Percentiles rank a stretch among this genome's conserved stretches.
Evolutionary conservation across 2,797 vertebrate species (phyloP).

Genomic region (Pantherophis vulpinus): DNA sequence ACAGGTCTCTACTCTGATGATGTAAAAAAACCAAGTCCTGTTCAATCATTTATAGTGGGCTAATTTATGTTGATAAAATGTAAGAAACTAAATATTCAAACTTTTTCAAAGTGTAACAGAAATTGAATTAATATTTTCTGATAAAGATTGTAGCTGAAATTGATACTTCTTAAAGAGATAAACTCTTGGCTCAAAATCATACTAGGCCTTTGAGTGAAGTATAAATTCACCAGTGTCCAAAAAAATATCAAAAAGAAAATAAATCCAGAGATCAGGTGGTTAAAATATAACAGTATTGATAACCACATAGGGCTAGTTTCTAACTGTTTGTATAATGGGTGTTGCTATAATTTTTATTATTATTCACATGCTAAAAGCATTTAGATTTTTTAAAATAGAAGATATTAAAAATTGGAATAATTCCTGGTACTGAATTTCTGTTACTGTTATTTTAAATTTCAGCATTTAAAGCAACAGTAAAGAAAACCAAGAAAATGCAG

Average conservation of each 20-base stretch:
- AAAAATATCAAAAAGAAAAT: neutral
- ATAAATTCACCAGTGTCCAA: neutral
- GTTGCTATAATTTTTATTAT: neutral
- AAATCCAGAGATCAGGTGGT: neutral
- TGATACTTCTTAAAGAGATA: neutral
- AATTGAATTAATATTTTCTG: neutral
- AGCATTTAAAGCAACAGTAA: neutral
- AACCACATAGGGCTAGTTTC: neutral
- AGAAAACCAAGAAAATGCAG: neutral
- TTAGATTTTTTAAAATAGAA: conserved; percentile 5
- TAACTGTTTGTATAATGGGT: neutral
- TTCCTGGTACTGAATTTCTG: neutral
- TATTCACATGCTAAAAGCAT: conserved; percentile 16
- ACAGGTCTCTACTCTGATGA: neutral
- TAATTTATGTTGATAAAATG: neutral
- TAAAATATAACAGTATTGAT: neutral
- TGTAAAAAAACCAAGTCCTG: neutral
- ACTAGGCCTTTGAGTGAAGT: neutral
- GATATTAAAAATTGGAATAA: neutral
- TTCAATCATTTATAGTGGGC: neutral
- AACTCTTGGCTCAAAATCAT: neutral
- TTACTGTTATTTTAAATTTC: neutral
- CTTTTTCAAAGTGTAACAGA: neutral
- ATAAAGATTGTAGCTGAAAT: neutral
- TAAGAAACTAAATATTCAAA: neutral